Evolutionary conservation across 2,888 invertebrate species (phyloP).

Genomic region (Ophioninae sp.): DNA sequence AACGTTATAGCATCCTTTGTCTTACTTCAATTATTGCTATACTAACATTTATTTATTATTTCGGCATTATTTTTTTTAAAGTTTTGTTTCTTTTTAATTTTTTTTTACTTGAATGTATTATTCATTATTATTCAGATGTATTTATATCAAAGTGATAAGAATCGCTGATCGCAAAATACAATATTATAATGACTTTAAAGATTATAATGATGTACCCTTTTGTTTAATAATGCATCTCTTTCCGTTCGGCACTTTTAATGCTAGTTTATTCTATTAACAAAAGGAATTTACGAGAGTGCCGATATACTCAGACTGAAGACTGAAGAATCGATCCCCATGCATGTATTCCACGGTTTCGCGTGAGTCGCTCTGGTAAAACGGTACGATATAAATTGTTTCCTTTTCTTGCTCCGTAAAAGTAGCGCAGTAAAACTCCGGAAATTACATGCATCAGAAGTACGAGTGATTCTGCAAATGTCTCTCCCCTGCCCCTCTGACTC

Average conservation of each 20-base stretch:
- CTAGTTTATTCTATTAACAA: conserved; percentile 1
- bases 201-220: no score
- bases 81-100: no score
- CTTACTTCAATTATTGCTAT: background rate
- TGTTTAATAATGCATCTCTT: no score
- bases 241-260: no score
- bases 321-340: conserved; percentile 17
- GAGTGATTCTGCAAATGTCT: conserved; percentile 16
- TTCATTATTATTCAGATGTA: no score
- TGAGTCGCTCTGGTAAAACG: conserved; percentile 10
- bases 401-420: conserved; percentile 15
- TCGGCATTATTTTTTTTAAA: background rate
- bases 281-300: conserved; percentile 7
- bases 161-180: no score
- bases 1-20: background rate
- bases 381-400: conserved; percentile 7
- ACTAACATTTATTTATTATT: background rate
- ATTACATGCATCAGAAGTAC: conserved; percentile 22
- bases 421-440: conserved; percentile 17
- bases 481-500: background rate
- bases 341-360: background rate
- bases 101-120: no score
- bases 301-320: background rate
- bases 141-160: no score
- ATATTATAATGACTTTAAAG: no score